Evolutionary conservation across 2,797 vertebrate species (phyloP).

Genomic region (Sebastes trivittatus): DNA sequence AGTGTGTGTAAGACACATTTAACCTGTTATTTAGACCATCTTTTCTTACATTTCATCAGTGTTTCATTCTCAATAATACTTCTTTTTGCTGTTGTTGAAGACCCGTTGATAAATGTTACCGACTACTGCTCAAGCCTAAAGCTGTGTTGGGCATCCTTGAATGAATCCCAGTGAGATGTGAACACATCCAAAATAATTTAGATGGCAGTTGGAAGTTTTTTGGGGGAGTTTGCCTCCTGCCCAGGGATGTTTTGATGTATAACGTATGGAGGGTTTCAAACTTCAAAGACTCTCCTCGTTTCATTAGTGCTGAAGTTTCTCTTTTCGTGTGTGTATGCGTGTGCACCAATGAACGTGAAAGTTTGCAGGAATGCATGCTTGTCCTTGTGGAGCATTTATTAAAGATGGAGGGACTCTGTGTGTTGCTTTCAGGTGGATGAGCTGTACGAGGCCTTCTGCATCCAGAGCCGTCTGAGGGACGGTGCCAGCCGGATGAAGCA

Average conservation of each 20-base stretch:
- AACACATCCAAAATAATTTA: conserved; percentile 48
- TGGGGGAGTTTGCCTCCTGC: conserved; percentile 20
- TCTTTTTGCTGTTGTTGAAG: conserved; percentile 2
- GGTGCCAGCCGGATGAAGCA: conserved; percentile 98
- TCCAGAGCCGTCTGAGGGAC: conserved; percentile 94
- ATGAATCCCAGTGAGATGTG: conserved; percentile 36
- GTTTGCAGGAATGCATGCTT: background rate
- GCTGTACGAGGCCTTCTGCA: conserved; percentile 96
- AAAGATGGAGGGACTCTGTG: conserved; percentile 22
- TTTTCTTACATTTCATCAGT: background rate
- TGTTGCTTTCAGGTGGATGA: conserved; percentile 91
- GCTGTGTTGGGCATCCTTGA: conserved; percentile 14
- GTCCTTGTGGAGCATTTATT: conserved; percentile 1
- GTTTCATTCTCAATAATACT: background rate
- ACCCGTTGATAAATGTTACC: background rate
- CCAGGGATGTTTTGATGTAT: conserved; percentile 49
- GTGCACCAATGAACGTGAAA: background rate
- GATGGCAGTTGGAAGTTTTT: conserved; percentile 33
- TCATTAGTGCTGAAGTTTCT: conserved; percentile 18
- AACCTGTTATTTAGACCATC: background rate
- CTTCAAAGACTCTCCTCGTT: background rate
- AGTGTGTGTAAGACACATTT: no score
- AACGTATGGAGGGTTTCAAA: conserved; percentile 1
- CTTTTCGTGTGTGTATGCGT: background rate
- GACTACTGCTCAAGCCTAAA: conserved; percentile 19